phyloP scores from a whole-genome alignment of 2,888 invertebrate genomes.

The Mechanitis messenoides region DNA sequence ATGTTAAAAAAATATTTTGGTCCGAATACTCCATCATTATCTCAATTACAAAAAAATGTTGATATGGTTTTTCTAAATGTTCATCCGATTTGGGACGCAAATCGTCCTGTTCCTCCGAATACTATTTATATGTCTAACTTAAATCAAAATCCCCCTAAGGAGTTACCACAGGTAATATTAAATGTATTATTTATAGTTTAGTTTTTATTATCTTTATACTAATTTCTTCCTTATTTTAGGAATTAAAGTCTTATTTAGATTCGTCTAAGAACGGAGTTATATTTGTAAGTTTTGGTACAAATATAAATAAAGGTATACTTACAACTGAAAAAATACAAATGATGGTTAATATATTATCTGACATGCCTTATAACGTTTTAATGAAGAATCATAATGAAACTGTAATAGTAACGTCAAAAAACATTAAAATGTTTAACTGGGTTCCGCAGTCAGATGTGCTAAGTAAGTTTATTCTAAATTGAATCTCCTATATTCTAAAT shows the following conservation, averaged over 20 bases:
- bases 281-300: conserved; percentile 49
- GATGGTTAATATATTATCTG: conserved; percentile 42
- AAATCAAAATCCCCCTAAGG: conserved; percentile 46
- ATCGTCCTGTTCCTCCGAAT: conserved; percentile 53
- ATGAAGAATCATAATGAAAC: conserved; percentile 47
- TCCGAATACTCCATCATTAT: conserved; percentile 28
- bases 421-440: conserved; percentile 47
- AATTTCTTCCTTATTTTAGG: conserved; percentile 25
- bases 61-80: conserved; percentile 55
- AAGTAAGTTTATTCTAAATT: conserved; percentile 30
- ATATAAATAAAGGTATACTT: conserved; percentile 30
- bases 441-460: conserved; percentile 52
- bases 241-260: conserved; percentile 39
- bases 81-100: conserved; percentile 47
- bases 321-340: conserved; percentile 32
- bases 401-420: conserved; percentile 34
- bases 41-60: conserved; percentile 37
- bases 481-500: not conserved
- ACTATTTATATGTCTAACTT: conserved; percentile 54
- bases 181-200: not conserved
- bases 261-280: conserved; percentile 43
- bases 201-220: not conserved
- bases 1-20: conserved; percentile 34
- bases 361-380: conserved; percentile 46
- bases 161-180: conserved; percentile 49